A percentile compares a stretch with the other conserved stretches of the same genome.
Evolutionary conservation across 2,113 vertebrate genomes (phyloP).

Genomic region (Ptychochromis oligacanthus): DNA sequence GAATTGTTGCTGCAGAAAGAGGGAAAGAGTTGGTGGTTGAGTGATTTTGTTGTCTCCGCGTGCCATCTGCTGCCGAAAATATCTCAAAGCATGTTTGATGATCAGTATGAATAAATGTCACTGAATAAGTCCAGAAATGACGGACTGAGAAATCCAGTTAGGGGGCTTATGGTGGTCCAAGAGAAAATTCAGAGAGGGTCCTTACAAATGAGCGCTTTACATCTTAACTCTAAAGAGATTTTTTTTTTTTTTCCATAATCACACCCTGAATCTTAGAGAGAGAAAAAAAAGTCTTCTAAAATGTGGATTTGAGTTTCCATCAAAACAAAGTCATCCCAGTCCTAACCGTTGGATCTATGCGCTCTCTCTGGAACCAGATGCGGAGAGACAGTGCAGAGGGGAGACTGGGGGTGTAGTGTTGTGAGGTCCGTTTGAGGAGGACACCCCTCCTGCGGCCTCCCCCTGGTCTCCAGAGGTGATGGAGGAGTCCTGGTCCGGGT

Average conservation of each 20-base stretch:
- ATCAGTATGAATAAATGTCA: not conserved
- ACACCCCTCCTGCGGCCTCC: slow-evolving; percentile 74
- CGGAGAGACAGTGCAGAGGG: slow-evolving; percentile 66
- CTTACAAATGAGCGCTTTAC: not conserved
- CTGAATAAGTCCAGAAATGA: not conserved
- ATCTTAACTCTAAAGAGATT: too few relatives aligned
- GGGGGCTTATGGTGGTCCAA: not conserved
- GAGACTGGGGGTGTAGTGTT: slow-evolving; percentile 75
- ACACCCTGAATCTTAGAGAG: not conserved
- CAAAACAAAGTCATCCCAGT: not conserved
- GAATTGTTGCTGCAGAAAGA: not conserved
- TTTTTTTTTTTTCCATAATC: too few relatives aligned
- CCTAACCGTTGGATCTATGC: slow-evolving; percentile 25
- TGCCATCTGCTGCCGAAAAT: slow-evolving; percentile 14
- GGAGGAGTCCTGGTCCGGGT: slow-evolving; percentile 92
- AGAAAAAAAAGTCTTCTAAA: not conserved
- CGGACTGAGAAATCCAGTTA: not conserved
- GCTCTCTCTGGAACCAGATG: slow-evolving; percentile 55
- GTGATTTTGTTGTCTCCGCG: not conserved
- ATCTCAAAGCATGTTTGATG: not conserved
- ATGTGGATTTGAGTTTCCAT: not conserved
- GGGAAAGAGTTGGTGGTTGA: not conserved
- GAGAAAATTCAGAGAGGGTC: not conserved
- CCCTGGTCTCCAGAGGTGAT: slow-evolving; percentile 88
- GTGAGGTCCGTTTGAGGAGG: slow-evolving; percentile 58